Conservation (phyloP, 2,797 vertebrate species). For the Thripadectes ignobilis region DNA sequence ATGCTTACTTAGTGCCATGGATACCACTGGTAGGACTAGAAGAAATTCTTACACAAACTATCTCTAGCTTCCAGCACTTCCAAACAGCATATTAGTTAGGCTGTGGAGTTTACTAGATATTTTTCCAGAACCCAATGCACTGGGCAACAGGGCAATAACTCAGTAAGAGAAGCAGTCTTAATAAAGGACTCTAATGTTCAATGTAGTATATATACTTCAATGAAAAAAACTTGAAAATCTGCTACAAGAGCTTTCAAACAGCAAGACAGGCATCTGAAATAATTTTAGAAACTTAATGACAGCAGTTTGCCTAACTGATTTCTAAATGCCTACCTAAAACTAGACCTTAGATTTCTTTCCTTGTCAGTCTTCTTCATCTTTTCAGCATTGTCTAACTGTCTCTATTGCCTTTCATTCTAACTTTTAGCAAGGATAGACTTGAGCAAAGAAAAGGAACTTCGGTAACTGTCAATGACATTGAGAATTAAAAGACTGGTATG, state of each 20-base stretch:
- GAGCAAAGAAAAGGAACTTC: background rate
- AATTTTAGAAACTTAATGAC: conserved; percentile 31
- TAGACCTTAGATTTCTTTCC: background rate
- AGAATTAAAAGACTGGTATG: background rate
- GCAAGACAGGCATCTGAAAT: conserved; percentile 11
- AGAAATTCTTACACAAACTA: conserved; percentile 17
- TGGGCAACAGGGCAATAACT: background rate
- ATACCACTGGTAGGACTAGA: conserved; percentile 5
- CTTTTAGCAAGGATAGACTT: background rate
- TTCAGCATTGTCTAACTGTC: background rate
- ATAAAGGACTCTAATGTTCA: background rate
- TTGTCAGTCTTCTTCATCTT: background rate
- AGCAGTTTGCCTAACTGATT: conserved; percentile 26
- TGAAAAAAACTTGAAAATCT: background rate
- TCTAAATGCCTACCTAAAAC: conserved; percentile 39
- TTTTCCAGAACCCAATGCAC: background rate
- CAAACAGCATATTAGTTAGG: background rate
- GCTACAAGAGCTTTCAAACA: background rate
- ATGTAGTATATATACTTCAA: background rate
- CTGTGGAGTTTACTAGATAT: background rate
- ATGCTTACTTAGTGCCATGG: background rate
- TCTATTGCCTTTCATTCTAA: background rate
- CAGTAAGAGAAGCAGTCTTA: background rate
- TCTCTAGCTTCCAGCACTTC: background rate
- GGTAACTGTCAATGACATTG: background rate